phyloP scores from a whole-genome alignment of 2,888 invertebrate species.

The Formica aserva region DNA sequence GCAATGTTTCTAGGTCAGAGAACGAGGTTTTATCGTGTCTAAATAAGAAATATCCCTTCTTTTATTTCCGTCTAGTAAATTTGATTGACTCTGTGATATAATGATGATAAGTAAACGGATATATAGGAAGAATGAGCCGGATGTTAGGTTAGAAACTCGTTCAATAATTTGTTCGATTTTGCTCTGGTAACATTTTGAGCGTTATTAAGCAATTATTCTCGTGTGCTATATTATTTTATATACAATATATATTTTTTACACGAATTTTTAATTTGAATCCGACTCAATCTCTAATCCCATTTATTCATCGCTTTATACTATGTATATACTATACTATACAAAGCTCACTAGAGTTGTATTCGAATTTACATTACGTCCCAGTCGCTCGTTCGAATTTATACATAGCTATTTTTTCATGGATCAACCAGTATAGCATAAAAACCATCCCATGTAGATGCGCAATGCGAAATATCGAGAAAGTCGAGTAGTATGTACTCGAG shows the following conservation, averaged over 20 bases:
- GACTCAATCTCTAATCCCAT: slow-evolving; percentile 23
- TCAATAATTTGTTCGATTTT: background rate
- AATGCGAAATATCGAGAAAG: slow-evolving; percentile 34
- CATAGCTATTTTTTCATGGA: slow-evolving; percentile 25
- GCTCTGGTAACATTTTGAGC: slow-evolving; percentile 6
- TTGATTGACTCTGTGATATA: slow-evolving; percentile 47
- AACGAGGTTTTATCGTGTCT: slow-evolving; percentile 8
- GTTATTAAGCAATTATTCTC: background rate
- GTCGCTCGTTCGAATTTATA: slow-evolving; percentile 19
- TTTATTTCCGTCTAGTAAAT: slow-evolving; percentile 16
- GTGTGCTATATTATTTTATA: background rate
- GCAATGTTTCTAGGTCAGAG: slow-evolving; percentile 52
- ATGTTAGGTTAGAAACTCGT: slow-evolving; percentile 20
- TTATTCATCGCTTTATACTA: slow-evolving; percentile 44
- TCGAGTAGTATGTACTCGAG: slow-evolving; percentile 37
- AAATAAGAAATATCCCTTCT: slow-evolving; percentile 15
- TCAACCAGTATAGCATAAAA: slow-evolving; percentile 41
- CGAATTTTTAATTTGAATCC: slow-evolving; percentile 27
- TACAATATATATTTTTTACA: background rate
- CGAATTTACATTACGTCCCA: slow-evolving; percentile 26
- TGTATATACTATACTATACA: slow-evolving; percentile 26
- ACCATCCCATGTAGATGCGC: slow-evolving; percentile 25
- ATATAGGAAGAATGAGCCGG: slow-evolving; percentile 13
- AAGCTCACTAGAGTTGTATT: slow-evolving; percentile 50
- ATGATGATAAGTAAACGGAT: slow-evolving; percentile 20